These are phyloP conservation scores for Solen grandis DNA, from an alignment of 1,140 invertebrate species.

Conservation along the genomic window DNA sequence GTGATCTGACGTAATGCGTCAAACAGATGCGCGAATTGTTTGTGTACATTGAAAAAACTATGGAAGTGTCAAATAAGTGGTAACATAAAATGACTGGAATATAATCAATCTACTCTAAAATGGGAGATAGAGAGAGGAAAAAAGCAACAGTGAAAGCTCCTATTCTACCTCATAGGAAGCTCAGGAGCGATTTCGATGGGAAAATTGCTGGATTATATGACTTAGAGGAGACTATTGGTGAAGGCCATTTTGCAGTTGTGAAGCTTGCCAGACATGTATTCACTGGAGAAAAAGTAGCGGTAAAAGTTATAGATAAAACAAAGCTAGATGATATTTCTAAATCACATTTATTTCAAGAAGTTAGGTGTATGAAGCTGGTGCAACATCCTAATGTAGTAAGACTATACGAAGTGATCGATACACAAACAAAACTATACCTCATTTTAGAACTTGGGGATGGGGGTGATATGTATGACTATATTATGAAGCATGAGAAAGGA, in stretches of 20 bases:
- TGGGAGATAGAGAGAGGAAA: slow-evolving; percentile 10
- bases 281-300: slow-evolving; percentile 97
- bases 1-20: slow-evolving; percentile 39
- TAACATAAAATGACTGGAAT: slow-evolving; percentile 5
- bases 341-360: slow-evolving; percentile 96
- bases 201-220: slow-evolving; percentile 99
- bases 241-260: slow-evolving; percentile 99
- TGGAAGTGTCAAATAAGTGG: slow-evolving; percentile 44
- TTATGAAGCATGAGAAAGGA: slow-evolving; percentile 93
- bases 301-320: slow-evolving; percentile 97
- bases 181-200: slow-evolving; percentile 83
- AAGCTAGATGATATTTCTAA: slow-evolving; percentile 98
- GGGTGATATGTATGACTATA: slow-evolving; percentile 99
- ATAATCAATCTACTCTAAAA: slow-evolving; percentile 13
- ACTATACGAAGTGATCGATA: slow-evolving; percentile 99
- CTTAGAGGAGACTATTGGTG: slow-evolving; percentile 91
- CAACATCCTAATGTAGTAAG: slow-evolving; percentile 99
- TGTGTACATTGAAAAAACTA: slow-evolving; percentile 55
- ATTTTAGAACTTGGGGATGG: slow-evolving; percentile 99
- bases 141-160: not conserved
- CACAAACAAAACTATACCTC: slow-evolving; percentile 86
- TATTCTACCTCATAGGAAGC: slow-evolving; percentile 64
- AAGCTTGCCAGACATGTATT: slow-evolving; percentile 99
- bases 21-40: slow-evolving; percentile 44
- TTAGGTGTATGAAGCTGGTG: slow-evolving; percentile 99